A percentile compares a stretch with the other conserved stretches of the same genome.
phyloP scores from a whole-genome alignment of 2,797 vertebrate species.

The Chelonia mydas region DNA sequence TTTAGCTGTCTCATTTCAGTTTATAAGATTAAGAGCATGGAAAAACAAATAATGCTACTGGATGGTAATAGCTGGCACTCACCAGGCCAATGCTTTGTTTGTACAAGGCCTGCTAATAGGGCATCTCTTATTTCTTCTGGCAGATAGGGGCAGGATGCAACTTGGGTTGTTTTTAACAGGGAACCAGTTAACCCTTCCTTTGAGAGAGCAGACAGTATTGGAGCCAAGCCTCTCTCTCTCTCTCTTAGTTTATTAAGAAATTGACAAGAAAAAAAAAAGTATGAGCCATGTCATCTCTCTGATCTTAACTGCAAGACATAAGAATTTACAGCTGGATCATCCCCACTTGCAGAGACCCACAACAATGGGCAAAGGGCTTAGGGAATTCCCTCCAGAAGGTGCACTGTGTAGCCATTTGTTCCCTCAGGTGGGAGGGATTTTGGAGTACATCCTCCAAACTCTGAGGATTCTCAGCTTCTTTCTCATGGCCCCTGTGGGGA shows the following conservation, averaged over 20 bases:
- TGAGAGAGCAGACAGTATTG: not conserved
- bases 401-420: not conserved
- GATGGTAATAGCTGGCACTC: conserved; percentile 60
- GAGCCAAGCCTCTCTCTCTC: not conserved
- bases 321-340: rapidly evolving
- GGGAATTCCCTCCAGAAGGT: not conserved
- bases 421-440: not conserved
- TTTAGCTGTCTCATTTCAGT: conserved; percentile 67
- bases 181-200: not conserved
- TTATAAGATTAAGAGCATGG: conserved; percentile 72
- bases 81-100: not conserved
- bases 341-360: not conserved
- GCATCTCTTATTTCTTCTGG: conserved; percentile 21
- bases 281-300: not conserved
- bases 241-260: not conserved
- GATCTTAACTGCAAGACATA: not conserved
- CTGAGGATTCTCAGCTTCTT: not conserved
- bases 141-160: not conserved
- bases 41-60: conserved; percentile 67
- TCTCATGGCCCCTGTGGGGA: not conserved
- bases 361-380: not conserved
- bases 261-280: not conserved
- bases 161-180: not conserved
- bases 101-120: conserved; percentile 17
- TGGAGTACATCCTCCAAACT: not conserved